Evolutionary conservation across 1,140 invertebrate species (phyloP).

Genomic region (fruit fly (Drosophila melanogaster)): DNA sequence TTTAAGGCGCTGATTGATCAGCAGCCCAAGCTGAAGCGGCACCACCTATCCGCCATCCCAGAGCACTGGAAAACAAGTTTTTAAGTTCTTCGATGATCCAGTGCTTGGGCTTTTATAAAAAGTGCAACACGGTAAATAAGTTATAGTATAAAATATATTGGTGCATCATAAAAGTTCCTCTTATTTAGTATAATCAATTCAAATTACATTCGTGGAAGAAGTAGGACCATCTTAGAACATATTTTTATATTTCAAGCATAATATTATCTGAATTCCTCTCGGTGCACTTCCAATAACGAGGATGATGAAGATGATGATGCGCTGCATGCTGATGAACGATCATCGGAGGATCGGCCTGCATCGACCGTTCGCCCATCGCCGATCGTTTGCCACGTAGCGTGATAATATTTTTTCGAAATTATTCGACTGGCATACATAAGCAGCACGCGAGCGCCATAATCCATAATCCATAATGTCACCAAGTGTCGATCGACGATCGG

Average conservation of each 20-base stretch:
- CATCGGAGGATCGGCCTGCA: slow-evolving; percentile 13
- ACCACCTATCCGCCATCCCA: background rate
- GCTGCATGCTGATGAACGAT: slow-evolving; percentile 73
- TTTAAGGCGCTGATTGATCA: slow-evolving; percentile 84
- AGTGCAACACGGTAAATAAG: background rate
- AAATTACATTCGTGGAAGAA: no score
- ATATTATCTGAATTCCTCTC: background rate
- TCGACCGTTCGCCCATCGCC: slow-evolving; percentile 21
- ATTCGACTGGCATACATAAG: slow-evolving; percentile 77
- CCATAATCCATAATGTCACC: slow-evolving; percentile 76
- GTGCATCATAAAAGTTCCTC: no score
- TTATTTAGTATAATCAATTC: no score
- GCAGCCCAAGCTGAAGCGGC: slow-evolving; percentile 29
- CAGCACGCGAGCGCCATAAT: slow-evolving; percentile 82
- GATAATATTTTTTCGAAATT: slow-evolving; percentile 53
- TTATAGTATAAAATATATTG: no score
- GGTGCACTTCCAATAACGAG: slow-evolving; percentile 4
- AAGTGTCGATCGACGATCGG: slow-evolving; percentile 45
- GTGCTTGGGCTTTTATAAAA: background rate
- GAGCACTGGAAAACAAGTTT: slow-evolving; percentile 10
- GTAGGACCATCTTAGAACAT: no score
- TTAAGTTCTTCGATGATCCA: background rate
- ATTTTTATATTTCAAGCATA: background rate
- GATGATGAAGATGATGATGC: slow-evolving; percentile 48
- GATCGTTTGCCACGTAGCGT: slow-evolving; percentile 60